Percentiles rank a stretch among this genome's conserved stretches.
Conservation (phyloP, 2,797 vertebrate species). For the Xiphorhynchus erythropygius region DNA sequence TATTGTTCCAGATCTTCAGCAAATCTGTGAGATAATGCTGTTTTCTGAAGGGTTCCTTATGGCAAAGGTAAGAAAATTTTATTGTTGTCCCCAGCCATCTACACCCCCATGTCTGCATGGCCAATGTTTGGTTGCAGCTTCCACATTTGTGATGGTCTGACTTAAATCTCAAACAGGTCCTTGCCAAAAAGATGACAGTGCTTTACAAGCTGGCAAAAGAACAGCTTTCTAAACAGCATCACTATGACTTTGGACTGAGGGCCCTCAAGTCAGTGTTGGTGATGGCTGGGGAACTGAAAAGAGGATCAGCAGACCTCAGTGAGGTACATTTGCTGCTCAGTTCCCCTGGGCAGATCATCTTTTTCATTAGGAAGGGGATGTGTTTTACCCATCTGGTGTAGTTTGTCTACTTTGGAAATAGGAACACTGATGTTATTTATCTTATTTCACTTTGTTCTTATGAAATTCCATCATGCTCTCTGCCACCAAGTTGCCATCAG, state of each 20-base stretch:
- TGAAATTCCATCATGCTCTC: background rate
- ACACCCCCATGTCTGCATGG: background rate
- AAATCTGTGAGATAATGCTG: conserved; percentile 99
- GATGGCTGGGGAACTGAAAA: conserved; percentile 96
- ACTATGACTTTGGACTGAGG: conserved; percentile 95
- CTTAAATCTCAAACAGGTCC: conserved; percentile 74
- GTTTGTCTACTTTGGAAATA: background rate
- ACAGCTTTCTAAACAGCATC: conserved; percentile 95
- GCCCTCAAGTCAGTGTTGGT: conserved; percentile 96
- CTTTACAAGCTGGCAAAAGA: conserved; percentile 92
- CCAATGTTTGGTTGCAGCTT: background rate
- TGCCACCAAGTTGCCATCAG: background rate
- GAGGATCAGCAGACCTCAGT: conserved; percentile 86
- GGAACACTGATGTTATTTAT: background rate
- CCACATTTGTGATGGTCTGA: background rate
- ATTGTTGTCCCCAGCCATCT: background rate
- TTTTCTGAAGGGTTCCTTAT: conserved; percentile 95
- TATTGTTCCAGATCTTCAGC: conserved; percentile 94
- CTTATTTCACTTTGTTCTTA: background rate
- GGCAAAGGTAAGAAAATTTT: conserved; percentile 84
- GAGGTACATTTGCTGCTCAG: conserved; percentile 80
- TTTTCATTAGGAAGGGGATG: background rate
- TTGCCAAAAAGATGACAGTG: conserved; percentile 99
- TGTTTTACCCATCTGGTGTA: background rate
- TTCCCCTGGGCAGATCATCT: background rate